Conservation (phyloP, 2,113 vertebrate genomes). For the Chaetops frenatus region DNA sequence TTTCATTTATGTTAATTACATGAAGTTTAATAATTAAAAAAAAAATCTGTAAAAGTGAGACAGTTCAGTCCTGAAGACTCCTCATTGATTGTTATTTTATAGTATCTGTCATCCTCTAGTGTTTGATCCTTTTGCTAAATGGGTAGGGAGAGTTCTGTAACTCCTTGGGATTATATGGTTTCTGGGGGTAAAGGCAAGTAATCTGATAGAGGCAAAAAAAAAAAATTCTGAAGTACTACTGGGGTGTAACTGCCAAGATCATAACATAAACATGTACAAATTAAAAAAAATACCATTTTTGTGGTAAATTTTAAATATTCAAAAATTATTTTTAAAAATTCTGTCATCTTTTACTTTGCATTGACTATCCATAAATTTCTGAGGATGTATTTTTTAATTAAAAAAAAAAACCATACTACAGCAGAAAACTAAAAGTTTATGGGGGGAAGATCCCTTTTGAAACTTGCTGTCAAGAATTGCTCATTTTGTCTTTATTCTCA, state of each 20-base stretch:
- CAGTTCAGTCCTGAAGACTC: background rate
- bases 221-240: background rate
- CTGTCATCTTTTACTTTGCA: background rate
- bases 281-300: background rate
- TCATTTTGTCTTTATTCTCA: background rate
- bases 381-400: background rate
- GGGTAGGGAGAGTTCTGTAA: background rate
- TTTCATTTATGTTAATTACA: background rate
- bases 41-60: background rate
- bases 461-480: background rate
- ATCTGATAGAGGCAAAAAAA: background rate
- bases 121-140: background rate
- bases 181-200: background rate
- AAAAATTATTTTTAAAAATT: background rate
- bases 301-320: background rate
- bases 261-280: background rate
- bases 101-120: background rate
- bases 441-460: background rate
- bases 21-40: background rate
- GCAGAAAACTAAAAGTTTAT: background rate
- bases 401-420: fast-evolving
- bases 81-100: background rate
- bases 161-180: background rate
- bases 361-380: background rate
- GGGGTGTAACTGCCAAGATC: background rate